Evolutionary conservation across 2,797 vertebrate species (phyloP).

Genomic region (Gobio occitaniae): DNA sequence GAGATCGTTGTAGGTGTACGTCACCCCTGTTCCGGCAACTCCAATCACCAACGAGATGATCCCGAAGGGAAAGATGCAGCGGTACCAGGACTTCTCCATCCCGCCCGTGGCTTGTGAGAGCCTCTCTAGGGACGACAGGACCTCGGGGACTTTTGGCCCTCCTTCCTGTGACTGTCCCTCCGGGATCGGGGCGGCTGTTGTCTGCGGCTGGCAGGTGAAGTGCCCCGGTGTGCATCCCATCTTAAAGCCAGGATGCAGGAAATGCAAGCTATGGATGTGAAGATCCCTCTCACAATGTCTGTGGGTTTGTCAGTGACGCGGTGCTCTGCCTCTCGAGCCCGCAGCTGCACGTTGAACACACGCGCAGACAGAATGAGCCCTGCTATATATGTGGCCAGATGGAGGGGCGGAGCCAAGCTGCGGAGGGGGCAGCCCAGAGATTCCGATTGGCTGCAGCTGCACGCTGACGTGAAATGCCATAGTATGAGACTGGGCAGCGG

Average conservation of each 20-base stretch:
- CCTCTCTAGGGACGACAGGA: conserved; percentile 86
- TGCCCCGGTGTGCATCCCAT: conserved; percentile 88
- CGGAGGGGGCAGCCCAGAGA: conserved; percentile 63
- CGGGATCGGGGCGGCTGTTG: conserved; percentile 65
- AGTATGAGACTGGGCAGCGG: conserved; percentile 68
- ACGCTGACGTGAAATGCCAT: conserved; percentile 71
- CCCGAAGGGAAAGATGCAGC: conserved; percentile 84
- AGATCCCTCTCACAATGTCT: conserved; percentile 74
- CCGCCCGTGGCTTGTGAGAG: conserved; percentile 89
- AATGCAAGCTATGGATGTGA: conserved; percentile 27
- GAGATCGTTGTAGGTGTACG: conserved; percentile 89
- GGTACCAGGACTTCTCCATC: conserved; percentile 88
- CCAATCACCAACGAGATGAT: conserved; percentile 92
- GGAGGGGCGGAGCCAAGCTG: conserved; percentile 69
- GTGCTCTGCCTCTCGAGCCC: conserved; percentile 68
- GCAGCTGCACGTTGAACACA: conserved; percentile 78
- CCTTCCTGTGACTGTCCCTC: conserved; percentile 72
- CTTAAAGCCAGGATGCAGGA: conserved; percentile 62
- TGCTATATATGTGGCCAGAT: conserved; percentile 71
- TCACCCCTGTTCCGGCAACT: conserved; percentile 87
- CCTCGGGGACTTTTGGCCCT: conserved; percentile 80
- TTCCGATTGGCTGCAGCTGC: conserved; percentile 69
- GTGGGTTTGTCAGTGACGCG: conserved; percentile 66
- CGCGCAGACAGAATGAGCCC: conserved; percentile 65
- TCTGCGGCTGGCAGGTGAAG: conserved; percentile 79